Evolutionary conservation across 2,113 vertebrate species (phyloP).

Genomic region (Nematolebias whitei): DNA sequence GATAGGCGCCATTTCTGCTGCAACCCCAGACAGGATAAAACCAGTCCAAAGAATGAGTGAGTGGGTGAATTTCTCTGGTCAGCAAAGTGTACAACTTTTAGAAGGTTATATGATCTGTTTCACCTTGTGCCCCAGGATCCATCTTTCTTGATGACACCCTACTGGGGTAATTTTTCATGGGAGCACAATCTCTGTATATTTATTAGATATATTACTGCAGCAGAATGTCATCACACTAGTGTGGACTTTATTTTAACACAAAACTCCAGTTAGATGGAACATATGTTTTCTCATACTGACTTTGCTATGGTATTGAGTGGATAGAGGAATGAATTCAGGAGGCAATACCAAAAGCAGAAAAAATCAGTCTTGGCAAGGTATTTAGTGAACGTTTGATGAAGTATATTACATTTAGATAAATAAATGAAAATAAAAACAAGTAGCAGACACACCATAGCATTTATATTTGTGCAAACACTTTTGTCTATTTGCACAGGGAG

Average conservation of each 20-base stretch:
- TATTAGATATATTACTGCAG: neutral
- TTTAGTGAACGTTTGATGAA: neutral
- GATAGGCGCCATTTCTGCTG: neutral
- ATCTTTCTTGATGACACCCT: neutral
- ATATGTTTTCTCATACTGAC: neutral
- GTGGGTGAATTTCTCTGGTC: neutral
- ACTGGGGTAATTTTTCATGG: neutral
- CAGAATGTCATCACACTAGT: neutral
- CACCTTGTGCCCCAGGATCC: neutral
- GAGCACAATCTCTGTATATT: neutral
- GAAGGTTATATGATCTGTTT: neutral
- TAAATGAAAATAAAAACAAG: neutral
- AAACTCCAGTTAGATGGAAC: neutral
- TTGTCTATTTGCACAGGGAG: neutral
- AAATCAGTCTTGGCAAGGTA: neutral
- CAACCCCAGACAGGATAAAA: neutral
- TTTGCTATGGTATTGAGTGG: neutral
- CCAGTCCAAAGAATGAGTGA: neutral
- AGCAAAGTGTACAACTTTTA: neutral
- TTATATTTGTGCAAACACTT: neutral
- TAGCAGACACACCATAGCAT: neutral
- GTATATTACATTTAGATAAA: neutral
- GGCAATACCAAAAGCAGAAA: neutral
- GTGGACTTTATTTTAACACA: neutral
- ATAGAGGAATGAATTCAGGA: neutral